Percentiles rank a stretch among this genome's conserved stretches.
phyloP scores from a whole-genome alignment of 2,797 vertebrate genomes.

The Notolepis coatsorum region DNA sequence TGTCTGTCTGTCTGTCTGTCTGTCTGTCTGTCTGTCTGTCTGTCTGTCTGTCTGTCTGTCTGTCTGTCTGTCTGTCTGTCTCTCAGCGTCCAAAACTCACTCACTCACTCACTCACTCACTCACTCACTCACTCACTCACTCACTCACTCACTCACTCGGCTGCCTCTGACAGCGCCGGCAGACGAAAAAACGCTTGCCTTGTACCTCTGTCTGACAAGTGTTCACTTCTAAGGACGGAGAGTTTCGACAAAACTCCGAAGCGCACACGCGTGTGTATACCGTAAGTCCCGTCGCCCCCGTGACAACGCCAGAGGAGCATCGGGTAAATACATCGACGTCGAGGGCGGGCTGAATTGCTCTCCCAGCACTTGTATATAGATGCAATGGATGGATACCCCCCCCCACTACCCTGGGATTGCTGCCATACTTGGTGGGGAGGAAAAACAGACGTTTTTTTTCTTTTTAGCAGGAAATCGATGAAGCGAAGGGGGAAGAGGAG shows the following conservation, averaged over 20 bases:
- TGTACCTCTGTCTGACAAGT: too few species aligned
- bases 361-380: slow-evolving; percentile 51
- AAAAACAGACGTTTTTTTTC: slow-evolving; percentile 62
- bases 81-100: slow-evolving; percentile 50
- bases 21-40: too few species aligned
- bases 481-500: slow-evolving; percentile 48
- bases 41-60: too few species aligned
- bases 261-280: slow-evolving; percentile 64
- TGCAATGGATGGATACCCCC: slow-evolving; percentile 54
- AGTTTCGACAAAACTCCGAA: slow-evolving; percentile 67
- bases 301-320: slow-evolving; percentile 53
- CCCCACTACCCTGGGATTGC: slow-evolving; percentile 53
- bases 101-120: neutral
- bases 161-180: slow-evolving; percentile 70
- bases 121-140: slow-evolving; percentile 55
- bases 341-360: slow-evolving; percentile 47
- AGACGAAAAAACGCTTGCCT: slow-evolving; percentile 54
- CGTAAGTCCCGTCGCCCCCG: slow-evolving; percentile 59
- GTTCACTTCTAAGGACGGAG: slow-evolving; percentile 50
- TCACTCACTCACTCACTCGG: slow-evolving; percentile 59
- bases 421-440: slow-evolving; percentile 48
- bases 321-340: slow-evolving; percentile 55
- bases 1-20: too few species aligned
- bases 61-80: slow-evolving; percentile 54
- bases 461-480: slow-evolving; percentile 77